Evolutionary conservation across 2,797 vertebrate species (phyloP), one percentile per base, ranked within the genome.

Genomic region (Heliangelus exortis): DNA sequence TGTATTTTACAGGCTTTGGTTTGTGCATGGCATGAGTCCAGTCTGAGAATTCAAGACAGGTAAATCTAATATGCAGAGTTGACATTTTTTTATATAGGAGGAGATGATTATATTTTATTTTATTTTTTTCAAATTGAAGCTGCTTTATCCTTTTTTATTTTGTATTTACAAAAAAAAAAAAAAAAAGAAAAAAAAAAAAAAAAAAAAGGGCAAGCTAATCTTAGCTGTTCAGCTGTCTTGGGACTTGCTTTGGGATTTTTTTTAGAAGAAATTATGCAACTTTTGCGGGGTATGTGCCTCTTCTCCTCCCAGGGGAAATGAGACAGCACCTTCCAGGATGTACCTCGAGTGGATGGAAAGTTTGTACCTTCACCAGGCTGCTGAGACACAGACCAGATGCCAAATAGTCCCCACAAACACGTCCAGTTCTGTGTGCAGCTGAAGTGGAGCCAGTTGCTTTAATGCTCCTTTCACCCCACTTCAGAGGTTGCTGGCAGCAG

Each of bases 81-180:
- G 29, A 25, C 68, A 66, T 69, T 76, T 71, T 34, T 69, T 82
- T 55, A 66, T 66, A 59, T 11, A 88, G 77, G 67, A 94, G 74
- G 50, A 87, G 80, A 87, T 95, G 68, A 48, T 63, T 63, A 28
- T 28, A 11, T 58, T 58, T 20, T 51, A 45, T 50, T 58, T 77
- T 72, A 50, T 91, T 57, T 75, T 63, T 72, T 20, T 71, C 73
- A 76, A 87, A 80, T 94, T 65, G 85, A 97, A 97, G 96, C 95
- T 98, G 97, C 96, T 97, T 55, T 94, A 89, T 81, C 75, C 82
- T 85, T 96, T 97, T 97, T 96, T 55, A 96, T 97, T 98, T 97
- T 96, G 63, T 97, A 92, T 92, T 94, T 95, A 90, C 82, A 90
- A 96, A 51, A 43, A 21, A 19, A n/a, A 47, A 39, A 47, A 20